Evolutionary conservation across 2,113 vertebrate genomes (phyloP).

Genomic region (Trogon surrucura): DNA sequence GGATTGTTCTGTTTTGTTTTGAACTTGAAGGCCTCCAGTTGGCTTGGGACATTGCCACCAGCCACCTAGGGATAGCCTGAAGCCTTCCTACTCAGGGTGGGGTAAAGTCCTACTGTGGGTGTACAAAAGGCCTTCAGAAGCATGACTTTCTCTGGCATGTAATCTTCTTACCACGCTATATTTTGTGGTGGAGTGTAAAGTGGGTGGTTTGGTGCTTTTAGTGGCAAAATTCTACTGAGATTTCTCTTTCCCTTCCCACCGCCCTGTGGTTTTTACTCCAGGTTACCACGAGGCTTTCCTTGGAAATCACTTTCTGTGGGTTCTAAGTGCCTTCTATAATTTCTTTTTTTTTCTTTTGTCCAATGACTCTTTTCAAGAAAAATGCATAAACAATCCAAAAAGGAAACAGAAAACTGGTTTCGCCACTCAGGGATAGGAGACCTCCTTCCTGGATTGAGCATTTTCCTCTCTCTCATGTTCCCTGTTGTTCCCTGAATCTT

Average conservation of each 20-base stretch:
- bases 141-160: neutral
- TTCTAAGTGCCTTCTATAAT: neutral
- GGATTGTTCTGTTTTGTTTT: conserved; percentile 49
- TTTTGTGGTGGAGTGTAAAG: conserved; percentile 6
- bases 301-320: neutral
- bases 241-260: neutral
- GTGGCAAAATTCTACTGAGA: neutral
- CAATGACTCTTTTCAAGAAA: neutral
- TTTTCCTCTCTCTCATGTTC: neutral
- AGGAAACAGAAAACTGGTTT: neutral
- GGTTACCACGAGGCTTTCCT: neutral
- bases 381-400: neutral
- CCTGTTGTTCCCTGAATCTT: neutral
- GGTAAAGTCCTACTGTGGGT: neutral
- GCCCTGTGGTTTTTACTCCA: neutral
- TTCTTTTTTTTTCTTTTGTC: neutral
- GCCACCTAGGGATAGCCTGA: neutral
- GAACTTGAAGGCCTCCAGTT: conserved; percentile 31
- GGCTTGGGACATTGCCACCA: conserved; percentile 35
- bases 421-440: neutral
- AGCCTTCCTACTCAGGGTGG: neutral
- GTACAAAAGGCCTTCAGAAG: neutral
- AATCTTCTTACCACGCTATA: neutral
- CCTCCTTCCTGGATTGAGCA: neutral
- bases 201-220: neutral